Evolutionary conservation across 2,113 vertebrate species (phyloP).

Genomic region (Noctilio leporinus): DNA sequence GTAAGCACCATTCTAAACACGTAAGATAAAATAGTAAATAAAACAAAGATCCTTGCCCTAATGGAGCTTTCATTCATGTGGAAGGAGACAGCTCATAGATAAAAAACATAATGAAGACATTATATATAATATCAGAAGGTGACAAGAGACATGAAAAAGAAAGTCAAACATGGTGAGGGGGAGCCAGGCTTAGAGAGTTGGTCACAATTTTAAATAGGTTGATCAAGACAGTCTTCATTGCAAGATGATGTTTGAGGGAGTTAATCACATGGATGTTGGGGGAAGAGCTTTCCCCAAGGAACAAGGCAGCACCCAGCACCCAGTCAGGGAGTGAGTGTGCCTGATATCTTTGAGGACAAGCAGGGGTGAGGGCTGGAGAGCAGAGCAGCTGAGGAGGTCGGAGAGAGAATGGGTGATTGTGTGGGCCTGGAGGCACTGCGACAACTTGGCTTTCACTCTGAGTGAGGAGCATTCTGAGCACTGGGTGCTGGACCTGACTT

Average conservation of each 20-base stretch:
- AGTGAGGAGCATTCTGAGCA: not conserved
- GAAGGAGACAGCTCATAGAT: not conserved
- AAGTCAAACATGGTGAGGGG: not conserved
- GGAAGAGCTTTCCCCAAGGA: not conserved
- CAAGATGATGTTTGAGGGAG: not conserved
- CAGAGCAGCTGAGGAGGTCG: not conserved
- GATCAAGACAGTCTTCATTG: not conserved
- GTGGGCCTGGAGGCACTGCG: too few relatives aligned
- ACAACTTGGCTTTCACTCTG: not conserved
- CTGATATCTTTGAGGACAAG: not conserved
- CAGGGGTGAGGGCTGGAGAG: not conserved
- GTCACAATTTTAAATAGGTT: not conserved
- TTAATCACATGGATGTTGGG: not conserved
- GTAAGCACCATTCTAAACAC: not conserved
- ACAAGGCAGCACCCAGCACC: not conserved
- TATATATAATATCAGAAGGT: not conserved
- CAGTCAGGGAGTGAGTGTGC: not conserved
- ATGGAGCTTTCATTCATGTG: not conserved
- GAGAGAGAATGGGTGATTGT: rapidly evolving
- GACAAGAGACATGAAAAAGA: not conserved
- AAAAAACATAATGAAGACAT: not conserved
- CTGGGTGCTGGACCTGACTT: not conserved
- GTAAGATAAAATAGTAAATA: not conserved
- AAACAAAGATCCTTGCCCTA: not conserved
- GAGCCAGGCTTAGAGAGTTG: not conserved